phyloP scores from a whole-genome alignment of 2,113 vertebrate genomes.

The Trogon surrucura region DNA sequence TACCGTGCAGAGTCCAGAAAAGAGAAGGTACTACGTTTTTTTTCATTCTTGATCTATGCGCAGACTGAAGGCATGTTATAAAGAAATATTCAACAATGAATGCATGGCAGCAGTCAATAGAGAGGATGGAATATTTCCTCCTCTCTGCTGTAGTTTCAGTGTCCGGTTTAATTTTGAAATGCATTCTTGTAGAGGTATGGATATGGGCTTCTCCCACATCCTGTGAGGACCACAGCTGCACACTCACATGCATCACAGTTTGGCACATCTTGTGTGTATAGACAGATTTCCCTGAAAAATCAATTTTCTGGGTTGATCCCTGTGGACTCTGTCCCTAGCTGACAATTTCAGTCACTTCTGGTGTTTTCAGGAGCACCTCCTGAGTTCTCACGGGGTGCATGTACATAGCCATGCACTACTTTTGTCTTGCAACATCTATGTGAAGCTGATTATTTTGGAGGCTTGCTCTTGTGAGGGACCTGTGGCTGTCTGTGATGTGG shows the following conservation, averaged over 20 bases:
- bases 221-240: background rate
- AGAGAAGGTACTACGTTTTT: background rate
- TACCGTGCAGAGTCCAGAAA: background rate
- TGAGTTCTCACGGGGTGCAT: accelerated
- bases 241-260: background rate
- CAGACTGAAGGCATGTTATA: background rate
- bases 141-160: background rate
- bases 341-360: background rate
- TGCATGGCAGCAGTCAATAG: accelerated
- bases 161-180: background rate
- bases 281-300: background rate
- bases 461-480: background rate
- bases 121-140: background rate
- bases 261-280: background rate
- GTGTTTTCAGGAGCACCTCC: background rate
- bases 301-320: background rate
- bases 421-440: background rate
- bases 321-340: background rate
- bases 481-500: accelerated
- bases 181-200: background rate
- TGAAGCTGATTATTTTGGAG: background rate
- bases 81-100: background rate
- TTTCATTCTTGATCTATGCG: background rate
- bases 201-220: background rate
- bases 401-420: background rate